Evolutionary conservation across 35 echinoderm and acorn worm genomes (phyloP), one percentile per base, ranked within the genome.

Genomic region (Apostichopus californicus): DNA sequence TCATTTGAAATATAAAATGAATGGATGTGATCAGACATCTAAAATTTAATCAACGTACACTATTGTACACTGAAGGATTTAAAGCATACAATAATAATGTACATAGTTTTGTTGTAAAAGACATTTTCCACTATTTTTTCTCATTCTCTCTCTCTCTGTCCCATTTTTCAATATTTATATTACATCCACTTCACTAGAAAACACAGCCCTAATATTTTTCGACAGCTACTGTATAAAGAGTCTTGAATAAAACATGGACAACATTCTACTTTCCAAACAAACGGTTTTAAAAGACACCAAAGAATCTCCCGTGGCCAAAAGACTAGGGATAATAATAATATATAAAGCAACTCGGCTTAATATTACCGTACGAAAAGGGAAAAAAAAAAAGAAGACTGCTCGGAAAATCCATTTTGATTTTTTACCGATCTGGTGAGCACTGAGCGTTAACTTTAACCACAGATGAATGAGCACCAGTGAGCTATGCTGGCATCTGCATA

Each of bases 361-460:
- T n/a, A 75, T 20, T 75, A 75, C 71, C 71, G 18, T n/a, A 75
- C 5, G 7, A 22, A 18, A 22, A 46, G 34, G 34, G 34, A 4
- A 4, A 46, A 46, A 28, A 28, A 28, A 46, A 46, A 46, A 46
- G 0, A 46, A 61, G 71, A 75, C 71, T 20, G 71, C 71, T 75
- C 71, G 17, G 20, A 75, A 75, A 75, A 75, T 75, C 71, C 71
- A 22, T 75, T 75, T 75, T 75, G 71, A 75, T 75, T 75, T 3
- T 75, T 20, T 75, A 75, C 71, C 71, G 71, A 75, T 18, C 17
- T 75, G 71, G 71, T 75, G 71, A 22, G 71, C 71, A 75, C 71
- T n/a, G 71, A 75, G 71, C 71, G 71, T 75, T n/a, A 75, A 75
- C 71, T 75, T 75, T 75, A 75, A 75, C 14, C 71, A 75, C 71